Base-by-base conservation (phyloP, 2,797 vertebrate species). In the Leuciscus waleckii region DNA sequence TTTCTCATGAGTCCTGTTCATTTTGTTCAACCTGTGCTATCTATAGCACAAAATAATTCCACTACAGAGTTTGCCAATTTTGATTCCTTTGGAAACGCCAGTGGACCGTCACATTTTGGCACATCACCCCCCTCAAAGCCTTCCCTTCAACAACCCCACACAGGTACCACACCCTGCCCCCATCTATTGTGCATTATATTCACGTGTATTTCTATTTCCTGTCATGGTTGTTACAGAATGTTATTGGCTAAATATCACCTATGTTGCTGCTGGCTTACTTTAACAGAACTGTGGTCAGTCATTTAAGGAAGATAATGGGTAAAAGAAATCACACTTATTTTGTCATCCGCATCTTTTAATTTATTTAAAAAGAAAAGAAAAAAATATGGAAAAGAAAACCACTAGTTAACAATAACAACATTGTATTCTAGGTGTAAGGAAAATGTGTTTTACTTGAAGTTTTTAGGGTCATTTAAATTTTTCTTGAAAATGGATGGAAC, bases 11-110 rank as follows among this genome's bases (percentile, higher is more conserved):
- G 46, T 56, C 43, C 43, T 96, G 96, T 96, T 93, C 80, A 79
- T 35, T 81, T 75, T 75, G 26, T 84, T 80, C 79, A 78, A 51
- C 71, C 35, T 84, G 17, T 95, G 91, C 95, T 91, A 92, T 94
- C 94, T 97, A 96, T 97, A 96, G 97, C 96, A 95, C 97, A 97
- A 94, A 97, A 94, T 96, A 96, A 96, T 95, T 95, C 96, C 95
- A 96, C 96, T 92, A 95, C 96, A 96, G 97, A 98, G 95, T 99
- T 99, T 98, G 98, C 97, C 97, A 98, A 99, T 95, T 99, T 99
- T 97, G 98, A 98, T 94, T 97, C 97, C 92, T 99, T 99, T 96
- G 97, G 97, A 97, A 98, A 97, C 94, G 96, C 97, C 95, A 94
- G 95, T 96, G 97, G 96, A 93, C 95, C 96, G 92, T 97, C 96